Percentiles rank a stretch among this genome's conserved stretches.
Evolutionary conservation across 2,888 invertebrate species (phyloP).

Genomic region (Callyntrura guangdongensis): DNA sequence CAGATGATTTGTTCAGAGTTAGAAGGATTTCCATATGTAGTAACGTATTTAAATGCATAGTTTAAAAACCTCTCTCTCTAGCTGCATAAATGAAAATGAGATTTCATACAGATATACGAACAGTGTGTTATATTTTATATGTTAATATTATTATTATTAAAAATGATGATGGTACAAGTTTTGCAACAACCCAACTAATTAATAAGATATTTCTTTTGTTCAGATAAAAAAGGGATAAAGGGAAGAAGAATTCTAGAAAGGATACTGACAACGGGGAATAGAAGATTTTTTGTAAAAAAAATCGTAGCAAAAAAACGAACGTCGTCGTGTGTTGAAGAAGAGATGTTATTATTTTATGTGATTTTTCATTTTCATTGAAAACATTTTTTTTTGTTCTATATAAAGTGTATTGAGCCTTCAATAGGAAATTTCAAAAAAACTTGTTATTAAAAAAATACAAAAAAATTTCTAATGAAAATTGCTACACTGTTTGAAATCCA

Average conservation of each 20-base stretch:
- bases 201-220: slow-evolving; percentile 7
- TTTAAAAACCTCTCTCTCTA: neutral
- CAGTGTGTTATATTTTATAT: neutral
- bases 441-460: neutral
- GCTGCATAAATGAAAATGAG: neutral
- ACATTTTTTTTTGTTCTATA: too few relatives aligned
- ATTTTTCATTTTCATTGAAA: neutral
- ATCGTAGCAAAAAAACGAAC: neutral
- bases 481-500: neutral
- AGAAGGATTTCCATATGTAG: too few relatives aligned
- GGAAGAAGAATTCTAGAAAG: too few relatives aligned
- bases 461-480: neutral
- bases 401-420: too few relatives aligned
- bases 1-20: neutral
- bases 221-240: too few relatives aligned
- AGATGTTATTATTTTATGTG: neutral
- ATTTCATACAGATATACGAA: neutral
- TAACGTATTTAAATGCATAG: neutral
- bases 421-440: slow-evolving; percentile 8
- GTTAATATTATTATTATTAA: neutral
- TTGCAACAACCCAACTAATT: slow-evolving; percentile 21
- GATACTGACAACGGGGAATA: neutral
- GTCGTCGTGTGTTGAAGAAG: neutral
- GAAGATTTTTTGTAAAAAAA: neutral
- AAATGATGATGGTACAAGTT: neutral